A percentile compares a stretch with the other conserved stretches of the same genome.
phyloP scores from a whole-genome alignment of 1,140 invertebrate species.

The Andrena cerasifolii region DNA sequence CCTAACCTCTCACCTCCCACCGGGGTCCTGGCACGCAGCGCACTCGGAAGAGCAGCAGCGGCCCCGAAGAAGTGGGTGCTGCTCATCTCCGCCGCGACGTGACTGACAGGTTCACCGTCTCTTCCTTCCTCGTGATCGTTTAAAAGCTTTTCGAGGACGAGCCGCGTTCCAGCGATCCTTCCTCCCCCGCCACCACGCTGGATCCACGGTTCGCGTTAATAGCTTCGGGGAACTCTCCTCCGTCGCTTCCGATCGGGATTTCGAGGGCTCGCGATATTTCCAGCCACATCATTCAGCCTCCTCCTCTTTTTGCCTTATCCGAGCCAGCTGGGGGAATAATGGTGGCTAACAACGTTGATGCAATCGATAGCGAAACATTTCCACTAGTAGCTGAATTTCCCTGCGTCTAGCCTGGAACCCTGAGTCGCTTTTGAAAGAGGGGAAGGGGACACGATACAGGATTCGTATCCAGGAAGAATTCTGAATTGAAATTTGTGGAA shows the following conservation, averaged over 20 bases:
- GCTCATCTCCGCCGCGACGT: conserved; percentile 62
- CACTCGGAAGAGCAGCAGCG: conserved; percentile 43
- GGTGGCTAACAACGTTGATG: conserved; percentile 16
- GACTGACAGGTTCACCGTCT: conserved; percentile 72
- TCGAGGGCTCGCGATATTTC: conserved; percentile 16
- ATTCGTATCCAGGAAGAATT: background rate
- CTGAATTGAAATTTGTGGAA: no score
- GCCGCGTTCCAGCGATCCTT: conserved; percentile 24
- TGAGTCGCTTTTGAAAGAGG: no score
- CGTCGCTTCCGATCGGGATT: conserved; percentile 55
- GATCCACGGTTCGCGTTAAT: conserved; percentile 62
- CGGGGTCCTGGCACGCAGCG: conserved; percentile 66
- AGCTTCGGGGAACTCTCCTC: conserved; percentile 52
- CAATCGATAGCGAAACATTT: background rate
- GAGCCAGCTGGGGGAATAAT: background rate
- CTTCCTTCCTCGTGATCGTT: conserved; percentile 66
- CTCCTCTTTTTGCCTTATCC: conserved; percentile 12
- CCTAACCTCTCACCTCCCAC: conserved; percentile 79
- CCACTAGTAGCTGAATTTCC: no score
- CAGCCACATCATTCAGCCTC: conserved; percentile 15
- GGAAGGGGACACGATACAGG: background rate
- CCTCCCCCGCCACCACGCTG: conserved; percentile 22
- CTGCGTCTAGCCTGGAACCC: no score
- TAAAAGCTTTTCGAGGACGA: conserved; percentile 71
- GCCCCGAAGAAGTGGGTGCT: conserved; percentile 67